A percentile compares a stretch with the other conserved stretches of the same genome.
These are phyloP conservation scores for Pachycephus smyrnensis DNA, from an alignment of 2,888 invertebrate species.

Conservation along the genomic window DNA sequence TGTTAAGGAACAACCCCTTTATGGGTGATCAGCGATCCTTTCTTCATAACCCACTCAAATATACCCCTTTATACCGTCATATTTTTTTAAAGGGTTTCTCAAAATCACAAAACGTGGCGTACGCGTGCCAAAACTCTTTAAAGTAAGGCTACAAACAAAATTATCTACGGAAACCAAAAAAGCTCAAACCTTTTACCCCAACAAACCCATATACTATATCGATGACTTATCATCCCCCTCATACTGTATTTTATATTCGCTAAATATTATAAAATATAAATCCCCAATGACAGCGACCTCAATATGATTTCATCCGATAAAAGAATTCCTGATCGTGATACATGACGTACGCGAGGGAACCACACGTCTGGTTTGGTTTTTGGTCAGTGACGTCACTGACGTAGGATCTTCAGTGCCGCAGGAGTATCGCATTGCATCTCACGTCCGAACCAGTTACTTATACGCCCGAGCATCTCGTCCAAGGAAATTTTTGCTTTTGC, in stretches of 20 bases:
- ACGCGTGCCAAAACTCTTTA: neutral
- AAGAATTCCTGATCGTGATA: neutral
- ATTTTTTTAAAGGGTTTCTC: constrained; percentile 55
- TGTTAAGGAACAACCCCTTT: constrained; percentile 53
- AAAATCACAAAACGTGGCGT: constrained; percentile 21
- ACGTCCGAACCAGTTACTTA: constrained; percentile 56
- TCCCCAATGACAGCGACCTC: neutral
- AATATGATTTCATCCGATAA: neutral
- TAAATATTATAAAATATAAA: neutral
- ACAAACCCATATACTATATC: neutral
- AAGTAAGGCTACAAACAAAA: neutral
- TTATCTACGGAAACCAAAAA: neutral
- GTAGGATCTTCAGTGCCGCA: constrained; percentile 44
- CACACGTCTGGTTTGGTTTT: constrained; percentile 16
- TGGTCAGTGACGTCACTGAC: constrained; percentile 18
- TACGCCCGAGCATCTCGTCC: constrained; percentile 29
- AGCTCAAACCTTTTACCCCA: neutral
- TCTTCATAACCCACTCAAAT: constrained; percentile 58
- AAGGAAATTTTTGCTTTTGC: constrained; percentile 45
- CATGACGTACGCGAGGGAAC: neutral
- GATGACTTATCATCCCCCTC: neutral
- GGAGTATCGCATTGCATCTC: constrained; percentile 62
- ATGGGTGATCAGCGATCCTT: constrained; percentile 61
- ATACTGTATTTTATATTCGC: neutral
- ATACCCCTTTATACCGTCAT: constrained; percentile 50